Evolutionary conservation across 2,113 vertebrate species (phyloP).

Genomic region (Strigops habroptila): DNA sequence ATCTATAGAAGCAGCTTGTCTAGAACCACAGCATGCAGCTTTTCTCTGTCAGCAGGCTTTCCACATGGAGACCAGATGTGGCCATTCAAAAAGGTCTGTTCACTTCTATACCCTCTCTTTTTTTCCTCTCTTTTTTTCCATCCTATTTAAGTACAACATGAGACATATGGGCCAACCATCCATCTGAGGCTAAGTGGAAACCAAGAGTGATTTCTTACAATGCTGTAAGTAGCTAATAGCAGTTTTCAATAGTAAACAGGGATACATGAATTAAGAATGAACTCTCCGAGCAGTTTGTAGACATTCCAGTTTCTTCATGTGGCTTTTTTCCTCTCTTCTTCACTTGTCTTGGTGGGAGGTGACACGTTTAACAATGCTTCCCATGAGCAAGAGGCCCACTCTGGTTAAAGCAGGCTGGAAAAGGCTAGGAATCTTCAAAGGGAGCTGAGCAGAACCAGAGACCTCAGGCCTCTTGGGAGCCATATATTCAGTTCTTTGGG

Average conservation of each 20-base stretch:
- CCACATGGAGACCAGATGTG: conserved; percentile 45
- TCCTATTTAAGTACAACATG: not conserved
- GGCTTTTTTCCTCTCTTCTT: not conserved
- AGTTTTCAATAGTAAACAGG: not conserved
- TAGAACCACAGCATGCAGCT: not conserved
- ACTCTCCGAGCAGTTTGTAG: not conserved
- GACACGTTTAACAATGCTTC: conserved; percentile 12
- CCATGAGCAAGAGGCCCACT: not conserved
- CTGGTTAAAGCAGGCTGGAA: not conserved
- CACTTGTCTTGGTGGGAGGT: conserved; percentile 27
- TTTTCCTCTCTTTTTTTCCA: not conserved
- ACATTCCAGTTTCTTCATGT: conserved; percentile 34
- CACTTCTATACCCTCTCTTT: not conserved
- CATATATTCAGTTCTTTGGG: not conserved
- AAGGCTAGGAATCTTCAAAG: not conserved
- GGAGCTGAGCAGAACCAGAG: not conserved
- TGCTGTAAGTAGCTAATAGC: not conserved
- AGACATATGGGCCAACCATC: not conserved
- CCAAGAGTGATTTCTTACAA: not conserved
- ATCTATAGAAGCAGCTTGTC: not conserved
- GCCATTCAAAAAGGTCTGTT: not conserved
- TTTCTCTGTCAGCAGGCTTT: not conserved
- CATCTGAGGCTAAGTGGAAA: not conserved
- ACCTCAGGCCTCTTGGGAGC: not conserved
- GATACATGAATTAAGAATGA: not conserved